Evolutionary conservation across 2,113 vertebrate species (phyloP), one percentile per base, ranked within the genome.

Genomic region (Entelurus aequoreus): DNA sequence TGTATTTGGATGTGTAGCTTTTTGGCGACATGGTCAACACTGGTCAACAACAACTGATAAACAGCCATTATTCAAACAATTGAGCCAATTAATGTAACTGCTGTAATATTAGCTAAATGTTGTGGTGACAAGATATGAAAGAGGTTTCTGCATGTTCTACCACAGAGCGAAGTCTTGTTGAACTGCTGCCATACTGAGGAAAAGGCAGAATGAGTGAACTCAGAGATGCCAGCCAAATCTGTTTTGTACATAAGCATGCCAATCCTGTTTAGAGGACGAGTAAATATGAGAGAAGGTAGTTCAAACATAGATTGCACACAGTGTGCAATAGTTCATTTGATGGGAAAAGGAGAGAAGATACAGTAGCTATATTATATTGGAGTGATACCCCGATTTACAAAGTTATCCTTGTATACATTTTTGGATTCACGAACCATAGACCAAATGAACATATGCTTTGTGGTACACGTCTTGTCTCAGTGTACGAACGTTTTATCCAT

Each of bases 241-340:
- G 82, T 86, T 85, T 66, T 77, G 90, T 88, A 87, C 85, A 91
- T 89, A 90, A 68, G 79, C 77, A 80, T 50, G 72, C 71, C 72
- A 86, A 79, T 83, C 79, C 80, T 80, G 81, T 85, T 79, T 82
- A 76, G 77, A 83, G 80, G 75, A 80, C 79, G 71, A 76, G 83
- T 60, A 89, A 89, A 90, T 74, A 89, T 35, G 61, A 74, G 58
- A 63, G 74, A 62, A 65, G 70, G 77, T 75, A 67, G 77, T 72
- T 83, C 79, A 86, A 89, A 84, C 80, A 81, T 62, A 76, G 51
- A 63, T 64, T 68, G 52, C 78, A 50, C 48, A 61, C 60, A 61
- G 16, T 71, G 63, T 63, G 67, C 70, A 78, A 73, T 79, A 57
- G 40, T 75, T 54, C 47, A 68, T 50, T 35, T 15, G 51, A 58